Conservation (phyloP, 2,888 invertebrate species). For the Dusona sp. region DNA sequence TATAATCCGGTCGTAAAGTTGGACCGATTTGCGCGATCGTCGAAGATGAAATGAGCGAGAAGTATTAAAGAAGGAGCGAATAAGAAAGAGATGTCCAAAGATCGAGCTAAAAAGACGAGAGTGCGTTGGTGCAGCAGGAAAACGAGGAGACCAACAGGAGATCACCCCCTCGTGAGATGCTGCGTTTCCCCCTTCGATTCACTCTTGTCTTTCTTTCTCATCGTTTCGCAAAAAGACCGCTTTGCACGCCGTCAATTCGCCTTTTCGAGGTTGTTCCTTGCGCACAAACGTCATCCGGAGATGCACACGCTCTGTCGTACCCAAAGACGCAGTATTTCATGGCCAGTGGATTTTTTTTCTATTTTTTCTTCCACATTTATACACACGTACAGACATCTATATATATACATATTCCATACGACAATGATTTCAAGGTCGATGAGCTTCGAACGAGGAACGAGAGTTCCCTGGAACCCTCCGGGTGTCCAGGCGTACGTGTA, state of each 20-base stretch:
- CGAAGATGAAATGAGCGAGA: slow-evolving; percentile 23
- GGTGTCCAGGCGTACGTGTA: slow-evolving; percentile 36
- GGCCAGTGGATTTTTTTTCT: slow-evolving; percentile 38
- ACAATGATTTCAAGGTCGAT: slow-evolving; percentile 50
- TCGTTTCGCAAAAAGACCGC: slow-evolving; percentile 26
- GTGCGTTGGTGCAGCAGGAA: slow-evolving; percentile 22
- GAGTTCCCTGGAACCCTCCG: slow-evolving; percentile 44
- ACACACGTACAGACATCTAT: background rate
- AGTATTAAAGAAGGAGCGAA: slow-evolving; percentile 2
- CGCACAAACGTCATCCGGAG: slow-evolving; percentile 37
- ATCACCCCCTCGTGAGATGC: slow-evolving; percentile 23
- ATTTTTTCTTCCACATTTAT: slow-evolving; percentile 30
- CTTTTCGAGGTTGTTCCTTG: slow-evolving; percentile 48
- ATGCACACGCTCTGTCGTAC: slow-evolving; percentile 42
- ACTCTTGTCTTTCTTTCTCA: slow-evolving; percentile 31
- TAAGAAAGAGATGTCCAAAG: slow-evolving; percentile 26
- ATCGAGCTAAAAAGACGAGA: slow-evolving; percentile 2
- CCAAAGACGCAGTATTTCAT: slow-evolving; percentile 50
- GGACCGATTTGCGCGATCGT: slow-evolving; percentile 31
- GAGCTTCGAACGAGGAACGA: slow-evolving; percentile 49
- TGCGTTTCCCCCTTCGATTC: slow-evolving; percentile 11
- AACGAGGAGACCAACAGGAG: slow-evolving; percentile 15
- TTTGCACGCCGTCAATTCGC: slow-evolving; percentile 48
- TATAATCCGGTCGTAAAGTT: slow-evolving; percentile 38
- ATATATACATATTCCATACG: background rate